Evolutionary conservation across 2,113 vertebrate species (phyloP).

Genomic region (Phaetusa simplex): DNA sequence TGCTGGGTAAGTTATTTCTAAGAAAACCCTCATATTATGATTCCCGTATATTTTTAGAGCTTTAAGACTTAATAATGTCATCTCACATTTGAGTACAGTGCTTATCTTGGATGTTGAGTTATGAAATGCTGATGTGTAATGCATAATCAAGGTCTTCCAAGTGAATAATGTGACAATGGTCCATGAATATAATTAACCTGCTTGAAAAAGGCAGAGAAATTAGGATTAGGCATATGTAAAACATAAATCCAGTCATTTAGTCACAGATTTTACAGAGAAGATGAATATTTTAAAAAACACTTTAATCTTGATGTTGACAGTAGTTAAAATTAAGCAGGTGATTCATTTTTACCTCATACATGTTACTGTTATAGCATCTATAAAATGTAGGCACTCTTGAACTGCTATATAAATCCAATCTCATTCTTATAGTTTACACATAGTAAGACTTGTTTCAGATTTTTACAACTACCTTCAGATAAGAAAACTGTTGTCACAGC

Average conservation of each 20-base stretch:
- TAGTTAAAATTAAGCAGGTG: constrained; percentile 36
- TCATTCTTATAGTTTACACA: neutral
- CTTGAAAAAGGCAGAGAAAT: neutral
- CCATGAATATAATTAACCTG: constrained; percentile 21
- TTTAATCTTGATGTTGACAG: constrained; percentile 40
- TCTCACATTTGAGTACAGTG: neutral
- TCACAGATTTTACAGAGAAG: neutral
- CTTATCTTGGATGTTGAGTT: neutral
- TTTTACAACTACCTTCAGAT: neutral
- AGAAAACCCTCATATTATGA: neutral
- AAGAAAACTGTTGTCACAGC: neutral
- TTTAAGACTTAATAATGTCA: neutral
- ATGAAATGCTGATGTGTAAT: neutral
- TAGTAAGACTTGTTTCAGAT: neutral
- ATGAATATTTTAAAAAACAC: constrained; percentile 19
- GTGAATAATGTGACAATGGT: constrained; percentile 23
- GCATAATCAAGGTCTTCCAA: constrained; percentile 12
- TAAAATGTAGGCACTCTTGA: neutral
- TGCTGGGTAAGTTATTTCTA: neutral
- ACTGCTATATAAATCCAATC: neutral
- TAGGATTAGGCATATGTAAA: neutral
- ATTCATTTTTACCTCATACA: constrained; percentile 33
- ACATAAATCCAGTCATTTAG: neutral
- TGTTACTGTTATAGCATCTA: neutral
- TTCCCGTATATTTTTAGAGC: neutral